A percentile compares a stretch with the other conserved stretches of the same genome.
Conservation (phyloP, 2,113 vertebrate species). For the Hypocryptadius cinnamomeus region DNA sequence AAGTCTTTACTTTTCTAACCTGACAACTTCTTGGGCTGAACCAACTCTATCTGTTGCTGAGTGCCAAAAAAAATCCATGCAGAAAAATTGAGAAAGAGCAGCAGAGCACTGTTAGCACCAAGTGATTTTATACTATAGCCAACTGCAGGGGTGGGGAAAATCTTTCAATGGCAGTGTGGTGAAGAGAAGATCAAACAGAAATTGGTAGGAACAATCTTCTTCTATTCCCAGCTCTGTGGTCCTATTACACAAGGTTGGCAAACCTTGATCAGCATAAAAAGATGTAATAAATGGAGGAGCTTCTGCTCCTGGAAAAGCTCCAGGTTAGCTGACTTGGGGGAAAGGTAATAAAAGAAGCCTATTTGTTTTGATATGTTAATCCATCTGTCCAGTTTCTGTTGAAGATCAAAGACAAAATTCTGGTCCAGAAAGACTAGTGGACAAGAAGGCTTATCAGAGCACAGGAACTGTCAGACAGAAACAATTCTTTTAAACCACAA, state of each 20-base stretch:
- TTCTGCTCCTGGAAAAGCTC: background rate
- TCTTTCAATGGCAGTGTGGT: background rate
- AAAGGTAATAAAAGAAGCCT: background rate
- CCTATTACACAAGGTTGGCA: background rate
- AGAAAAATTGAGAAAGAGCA: background rate
- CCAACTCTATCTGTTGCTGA: background rate
- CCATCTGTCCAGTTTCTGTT: background rate
- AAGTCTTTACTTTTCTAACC: background rate
- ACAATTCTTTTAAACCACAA: background rate
- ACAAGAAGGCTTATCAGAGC: background rate
- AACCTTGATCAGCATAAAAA: background rate
- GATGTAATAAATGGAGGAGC: background rate
- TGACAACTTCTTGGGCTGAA: background rate
- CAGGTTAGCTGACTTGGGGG: background rate
- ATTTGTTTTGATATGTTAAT: background rate
- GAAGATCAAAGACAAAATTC: background rate
- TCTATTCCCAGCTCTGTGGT: background rate
- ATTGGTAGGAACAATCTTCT: background rate
- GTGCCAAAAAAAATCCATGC: accelerated
- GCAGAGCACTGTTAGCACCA: background rate
- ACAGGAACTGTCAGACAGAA: background rate
- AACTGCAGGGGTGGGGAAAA: background rate
- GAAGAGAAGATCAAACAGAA: background rate
- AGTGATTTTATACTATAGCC: background rate
- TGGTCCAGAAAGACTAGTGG: background rate